Percentiles rank a stretch among this genome's conserved stretches.
phyloP scores from a whole-genome alignment of 2,797 vertebrate species.

The Mus minutoides region DNA sequence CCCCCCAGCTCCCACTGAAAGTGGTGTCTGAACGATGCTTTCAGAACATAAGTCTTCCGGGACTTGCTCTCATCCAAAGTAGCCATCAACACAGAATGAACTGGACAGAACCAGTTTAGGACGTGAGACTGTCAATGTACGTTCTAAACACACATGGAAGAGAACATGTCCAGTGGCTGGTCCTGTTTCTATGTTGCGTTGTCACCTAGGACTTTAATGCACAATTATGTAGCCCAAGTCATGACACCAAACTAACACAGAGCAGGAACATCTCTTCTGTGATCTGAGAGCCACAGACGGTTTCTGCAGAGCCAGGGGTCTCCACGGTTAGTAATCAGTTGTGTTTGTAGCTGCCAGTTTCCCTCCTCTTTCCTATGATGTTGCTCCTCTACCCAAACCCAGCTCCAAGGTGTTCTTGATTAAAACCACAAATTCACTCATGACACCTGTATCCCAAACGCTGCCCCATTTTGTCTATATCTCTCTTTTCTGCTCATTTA shows the following conservation, averaged over 20 bases:
- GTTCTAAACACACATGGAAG: neutral
- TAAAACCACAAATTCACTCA: neutral
- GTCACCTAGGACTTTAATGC: neutral
- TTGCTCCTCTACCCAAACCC: neutral
- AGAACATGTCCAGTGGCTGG: neutral
- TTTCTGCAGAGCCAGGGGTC: slow-evolving; percentile 15
- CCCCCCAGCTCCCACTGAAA: neutral
- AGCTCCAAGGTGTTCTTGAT: neutral
- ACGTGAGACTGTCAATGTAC: neutral
- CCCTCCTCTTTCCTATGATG: neutral
- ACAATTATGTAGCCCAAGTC: neutral
- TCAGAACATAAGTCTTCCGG: slow-evolving; percentile 29
- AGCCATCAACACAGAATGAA: slow-evolving; percentile 20
- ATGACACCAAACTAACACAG: neutral
- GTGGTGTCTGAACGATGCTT: neutral
- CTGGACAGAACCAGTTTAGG: neutral
- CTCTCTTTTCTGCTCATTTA: neutral
- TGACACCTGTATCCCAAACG: neutral
- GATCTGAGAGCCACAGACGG: neutral
- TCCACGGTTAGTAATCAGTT: neutral
- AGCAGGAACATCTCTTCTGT: neutral
- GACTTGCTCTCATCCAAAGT: neutral
- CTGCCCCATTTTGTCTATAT: neutral
- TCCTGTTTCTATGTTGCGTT: neutral
- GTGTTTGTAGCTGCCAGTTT: neutral